phyloP scores from a whole-genome alignment of 1,140 invertebrate species.

The Thaumetopoea pityocampa region DNA sequence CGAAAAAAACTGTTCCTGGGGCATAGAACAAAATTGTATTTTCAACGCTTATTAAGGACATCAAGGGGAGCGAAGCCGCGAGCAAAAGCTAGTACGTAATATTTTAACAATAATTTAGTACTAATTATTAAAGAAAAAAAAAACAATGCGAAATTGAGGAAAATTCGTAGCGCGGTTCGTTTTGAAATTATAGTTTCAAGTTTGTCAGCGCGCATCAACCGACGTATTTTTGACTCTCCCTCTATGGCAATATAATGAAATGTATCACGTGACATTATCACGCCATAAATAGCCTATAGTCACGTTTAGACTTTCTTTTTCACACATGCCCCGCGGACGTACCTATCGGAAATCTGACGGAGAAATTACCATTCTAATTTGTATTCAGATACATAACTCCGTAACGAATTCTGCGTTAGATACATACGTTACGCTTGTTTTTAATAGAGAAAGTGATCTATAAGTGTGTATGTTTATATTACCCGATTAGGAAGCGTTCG shows the following conservation, averaged over 20 bases:
- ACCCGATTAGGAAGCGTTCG: constrained; percentile 24
- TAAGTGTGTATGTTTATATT: constrained; percentile 19
- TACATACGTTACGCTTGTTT: constrained; percentile 45
- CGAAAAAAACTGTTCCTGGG: no score
- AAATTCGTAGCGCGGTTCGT: no score
- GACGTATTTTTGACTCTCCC: no score
- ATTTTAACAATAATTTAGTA: no score
- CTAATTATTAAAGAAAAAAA: no score
- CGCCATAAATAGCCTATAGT: constrained; percentile 11
- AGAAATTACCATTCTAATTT: constrained; percentile 61
- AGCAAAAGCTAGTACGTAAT: no score
- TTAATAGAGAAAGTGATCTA: constrained; percentile 44
- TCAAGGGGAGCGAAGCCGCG: no score
- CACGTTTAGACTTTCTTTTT: constrained; percentile 51
- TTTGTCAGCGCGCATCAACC: no score
- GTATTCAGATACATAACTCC: constrained; percentile 46
- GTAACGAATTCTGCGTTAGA: constrained; percentile 41
- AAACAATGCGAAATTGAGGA: no score
- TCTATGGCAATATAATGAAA: constrained; percentile 19
- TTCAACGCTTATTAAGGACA: no score
- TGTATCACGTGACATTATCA: constrained; percentile 15
- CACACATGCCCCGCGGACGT: constrained; percentile 18
- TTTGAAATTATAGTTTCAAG: no score
- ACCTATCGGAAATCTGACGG: constrained; percentile 44
- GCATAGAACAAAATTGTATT: no score